phyloP scores from a whole-genome alignment of 2,797 vertebrate genomes.

The Platyrinchus mystaceus region DNA sequence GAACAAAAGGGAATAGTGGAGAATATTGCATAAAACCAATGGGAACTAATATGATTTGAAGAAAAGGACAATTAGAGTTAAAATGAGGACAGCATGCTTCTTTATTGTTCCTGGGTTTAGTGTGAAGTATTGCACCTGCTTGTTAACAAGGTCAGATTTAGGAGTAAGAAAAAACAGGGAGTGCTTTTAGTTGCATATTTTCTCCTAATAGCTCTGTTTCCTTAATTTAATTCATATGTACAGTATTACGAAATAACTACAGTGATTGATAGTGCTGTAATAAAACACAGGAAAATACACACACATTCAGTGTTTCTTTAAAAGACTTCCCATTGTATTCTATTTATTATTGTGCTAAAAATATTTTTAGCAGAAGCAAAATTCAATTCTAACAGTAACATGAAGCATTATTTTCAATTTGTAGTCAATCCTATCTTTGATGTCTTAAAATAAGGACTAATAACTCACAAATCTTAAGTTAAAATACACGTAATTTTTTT shows the following conservation, averaged over 20 bases:
- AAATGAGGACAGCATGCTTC: not conserved
- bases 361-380: not conserved
- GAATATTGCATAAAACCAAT: not conserved
- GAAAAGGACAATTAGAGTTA: not conserved
- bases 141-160: slow-evolving; percentile 53
- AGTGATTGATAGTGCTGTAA: slow-evolving; percentile 39
- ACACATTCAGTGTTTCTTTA: not conserved
- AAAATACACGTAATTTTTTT: not conserved
- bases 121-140: slow-evolving; percentile 60
- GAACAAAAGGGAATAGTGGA: not conserved
- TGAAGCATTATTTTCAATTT: not conserved
- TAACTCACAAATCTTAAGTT: not conserved
- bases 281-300: not conserved
- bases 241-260: slow-evolving; percentile 49
- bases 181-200: slow-evolving; percentile 26
- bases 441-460: not conserved
- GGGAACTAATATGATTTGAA: not conserved
- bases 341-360: not conserved
- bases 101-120: slow-evolving; percentile 25
- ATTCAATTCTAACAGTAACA: not conserved
- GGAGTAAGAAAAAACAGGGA: slow-evolving; percentile 9
- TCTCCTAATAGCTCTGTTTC: slow-evolving; percentile 38
- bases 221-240: slow-evolving; percentile 66
- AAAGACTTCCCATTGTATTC: not conserved
- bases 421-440: not conserved